Evolutionary conservation across 1,140 invertebrate genomes (phyloP).

Genomic region (Diachasmimorpha longicaudata): DNA sequence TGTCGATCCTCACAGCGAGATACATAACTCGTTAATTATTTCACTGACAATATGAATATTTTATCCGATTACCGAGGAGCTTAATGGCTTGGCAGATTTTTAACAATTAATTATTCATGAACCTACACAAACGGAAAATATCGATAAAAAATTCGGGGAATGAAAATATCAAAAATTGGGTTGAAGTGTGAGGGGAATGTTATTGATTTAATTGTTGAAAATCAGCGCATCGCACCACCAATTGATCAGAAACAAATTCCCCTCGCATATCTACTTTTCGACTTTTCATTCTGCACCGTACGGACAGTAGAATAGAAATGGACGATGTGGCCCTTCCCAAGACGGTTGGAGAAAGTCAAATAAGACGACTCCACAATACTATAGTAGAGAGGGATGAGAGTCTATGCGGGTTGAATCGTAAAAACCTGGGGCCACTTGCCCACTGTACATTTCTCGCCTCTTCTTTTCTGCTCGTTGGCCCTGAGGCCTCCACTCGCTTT

Average conservation of each 20-base stretch:
- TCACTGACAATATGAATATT: no score
- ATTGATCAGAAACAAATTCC: no score
- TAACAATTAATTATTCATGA: no score
- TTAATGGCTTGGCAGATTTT: no score
- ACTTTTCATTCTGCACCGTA: background rate
- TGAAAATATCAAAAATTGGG: no score
- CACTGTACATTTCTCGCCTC: slow-evolving; percentile 17
- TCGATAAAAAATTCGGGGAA: no score
- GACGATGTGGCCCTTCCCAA: background rate
- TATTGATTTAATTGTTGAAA: no score
- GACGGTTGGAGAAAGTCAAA: slow-evolving; percentile 2
- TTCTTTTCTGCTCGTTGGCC: slow-evolving; percentile 44
- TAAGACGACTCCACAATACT: slow-evolving; percentile 15
- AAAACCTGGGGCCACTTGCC: slow-evolving; percentile 42
- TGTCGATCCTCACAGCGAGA: background rate
- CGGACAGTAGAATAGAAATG: background rate
- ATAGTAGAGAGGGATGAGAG: background rate
- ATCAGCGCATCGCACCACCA: no score
- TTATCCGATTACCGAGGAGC: no score
- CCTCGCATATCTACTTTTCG: background rate
- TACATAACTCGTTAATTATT: no score
- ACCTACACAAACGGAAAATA: no score
- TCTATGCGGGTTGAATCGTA: slow-evolving; percentile 53
- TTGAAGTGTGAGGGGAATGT: no score
- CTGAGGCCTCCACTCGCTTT: slow-evolving; percentile 31